phyloP scores from a whole-genome alignment of 92 coral and sea anemone genomes.

The Pocillopora meandrina region DNA sequence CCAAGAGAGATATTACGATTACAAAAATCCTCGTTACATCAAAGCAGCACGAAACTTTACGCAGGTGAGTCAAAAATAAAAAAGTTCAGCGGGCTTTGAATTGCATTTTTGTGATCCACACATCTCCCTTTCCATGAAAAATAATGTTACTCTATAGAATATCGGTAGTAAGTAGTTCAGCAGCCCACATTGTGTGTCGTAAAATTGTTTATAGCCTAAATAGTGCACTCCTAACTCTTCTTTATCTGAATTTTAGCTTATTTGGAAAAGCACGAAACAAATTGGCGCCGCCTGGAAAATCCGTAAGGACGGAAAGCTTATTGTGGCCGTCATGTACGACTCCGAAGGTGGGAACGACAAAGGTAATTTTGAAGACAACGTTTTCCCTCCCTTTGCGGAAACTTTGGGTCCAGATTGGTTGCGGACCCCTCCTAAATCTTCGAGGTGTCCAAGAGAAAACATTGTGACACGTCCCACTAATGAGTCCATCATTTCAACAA shows the following conservation, averaged over 20 bases:
- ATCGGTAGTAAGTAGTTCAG: too few species aligned
- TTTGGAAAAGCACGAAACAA: conserved; percentile 52
- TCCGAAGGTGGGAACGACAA: conserved; percentile 26
- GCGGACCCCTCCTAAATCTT: neutral
- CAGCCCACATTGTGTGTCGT: too few species aligned
- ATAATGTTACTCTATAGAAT: too few species aligned
- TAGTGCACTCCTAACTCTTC: neutral
- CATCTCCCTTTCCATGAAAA: too few species aligned
- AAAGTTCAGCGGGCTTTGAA: too few species aligned
- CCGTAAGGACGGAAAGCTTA: conserved; percentile 46
- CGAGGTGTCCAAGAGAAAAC: conserved; percentile 1
- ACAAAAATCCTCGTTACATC: conserved; percentile 34
- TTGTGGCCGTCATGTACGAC: conserved; percentile 44
- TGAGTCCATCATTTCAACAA: neutral
- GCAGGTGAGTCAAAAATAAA: conserved; percentile 27
- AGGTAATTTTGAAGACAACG: conserved; percentile 24
- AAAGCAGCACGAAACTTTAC: conserved; percentile 49
- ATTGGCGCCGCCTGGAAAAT: conserved; percentile 58
- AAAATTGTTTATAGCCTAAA: neutral
- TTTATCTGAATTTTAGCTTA: conserved; percentile 27
- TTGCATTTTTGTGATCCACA: too few species aligned
- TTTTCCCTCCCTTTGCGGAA: conserved; percentile 32
- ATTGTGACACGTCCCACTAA: neutral
- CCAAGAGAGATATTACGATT: conserved; percentile 38
- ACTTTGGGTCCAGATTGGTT: conserved; percentile 1